Percentiles rank a stretch among this genome's conserved stretches.
Conservation (phyloP, 2,797 vertebrate genomes). For the Anguilla megastoma region DNA sequence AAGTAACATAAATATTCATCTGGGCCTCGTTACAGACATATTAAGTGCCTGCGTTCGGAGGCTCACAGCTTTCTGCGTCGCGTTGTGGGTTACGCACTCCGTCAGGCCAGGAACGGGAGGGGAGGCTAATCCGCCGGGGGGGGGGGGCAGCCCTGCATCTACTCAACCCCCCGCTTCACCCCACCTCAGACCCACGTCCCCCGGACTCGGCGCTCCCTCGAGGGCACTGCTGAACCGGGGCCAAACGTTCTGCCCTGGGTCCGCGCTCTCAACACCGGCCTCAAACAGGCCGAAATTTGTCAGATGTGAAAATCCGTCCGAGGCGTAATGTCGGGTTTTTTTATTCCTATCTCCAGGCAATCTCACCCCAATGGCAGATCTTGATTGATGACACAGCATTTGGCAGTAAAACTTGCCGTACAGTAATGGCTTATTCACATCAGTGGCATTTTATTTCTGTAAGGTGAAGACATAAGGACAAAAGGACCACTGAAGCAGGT, state of each 20-base stretch:
- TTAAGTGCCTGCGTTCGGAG: constrained; percentile 21
- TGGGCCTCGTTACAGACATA: constrained; percentile 30
- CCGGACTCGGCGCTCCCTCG: constrained; percentile 45
- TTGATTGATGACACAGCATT: background rate
- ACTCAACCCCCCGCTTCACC: constrained; percentile 35
- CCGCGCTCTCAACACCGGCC: constrained; percentile 19
- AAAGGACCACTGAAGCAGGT: constrained; percentile 50
- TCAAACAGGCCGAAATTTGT: background rate
- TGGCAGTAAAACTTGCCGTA: constrained; percentile 41
- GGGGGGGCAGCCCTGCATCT: constrained; percentile 11
- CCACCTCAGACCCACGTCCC: constrained; percentile 33
- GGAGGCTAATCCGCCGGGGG: background rate
- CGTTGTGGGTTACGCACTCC: constrained; percentile 52
- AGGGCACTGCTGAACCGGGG: constrained; percentile 53
- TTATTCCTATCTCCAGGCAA: constrained; percentile 15
- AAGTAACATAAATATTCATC: constrained; percentile 59
- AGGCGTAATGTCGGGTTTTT: background rate
- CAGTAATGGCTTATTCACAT: constrained; percentile 61
- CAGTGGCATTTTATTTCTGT: constrained; percentile 63
- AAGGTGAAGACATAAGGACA: constrained; percentile 47
- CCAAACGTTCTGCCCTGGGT: constrained; percentile 58
- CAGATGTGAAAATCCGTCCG: background rate
- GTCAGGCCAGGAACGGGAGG: background rate
- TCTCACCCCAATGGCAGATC: background rate
- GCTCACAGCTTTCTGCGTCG: constrained; percentile 59